Evolutionary conservation across 2,888 invertebrate species (phyloP).

Genomic region (Yponomeuta plumbellus): DNA sequence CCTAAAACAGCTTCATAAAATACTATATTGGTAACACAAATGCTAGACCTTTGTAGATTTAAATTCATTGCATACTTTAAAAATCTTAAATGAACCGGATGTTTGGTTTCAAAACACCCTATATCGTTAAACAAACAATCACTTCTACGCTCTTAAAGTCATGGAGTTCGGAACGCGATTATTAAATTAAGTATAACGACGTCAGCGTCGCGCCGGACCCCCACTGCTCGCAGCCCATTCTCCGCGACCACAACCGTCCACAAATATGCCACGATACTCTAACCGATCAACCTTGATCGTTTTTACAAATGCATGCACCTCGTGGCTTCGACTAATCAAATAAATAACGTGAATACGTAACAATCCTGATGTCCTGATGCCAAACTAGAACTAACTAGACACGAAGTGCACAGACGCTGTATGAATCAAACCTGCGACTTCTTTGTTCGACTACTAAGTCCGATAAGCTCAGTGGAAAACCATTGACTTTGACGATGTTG

Average conservation of each 20-base stretch:
- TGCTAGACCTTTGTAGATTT: no score
- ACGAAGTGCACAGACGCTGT: no score
- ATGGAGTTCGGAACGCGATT: constrained; percentile 39
- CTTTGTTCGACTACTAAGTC: no score
- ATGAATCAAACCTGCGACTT: no score
- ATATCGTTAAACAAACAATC: constrained; percentile 1
- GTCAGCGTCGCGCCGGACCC: constrained; percentile 42
- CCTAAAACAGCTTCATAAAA: no score
- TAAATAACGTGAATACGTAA: no score
- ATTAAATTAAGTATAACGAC: constrained; percentile 55
- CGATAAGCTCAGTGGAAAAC: no score
- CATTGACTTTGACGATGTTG: no score
- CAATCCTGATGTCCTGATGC: no score
- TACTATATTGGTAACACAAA: no score
- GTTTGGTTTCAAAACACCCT: not conserved
- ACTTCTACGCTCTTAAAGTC: not conserved
- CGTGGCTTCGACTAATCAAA: no score
- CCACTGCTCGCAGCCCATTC: constrained; percentile 42
- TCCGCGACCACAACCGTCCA: constrained; percentile 37
- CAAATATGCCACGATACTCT: constrained; percentile 32
- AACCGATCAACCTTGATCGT: constrained; percentile 13
- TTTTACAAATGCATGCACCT: not conserved
- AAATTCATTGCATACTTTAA: not conserved
- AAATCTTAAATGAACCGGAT: not conserved
- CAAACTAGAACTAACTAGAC: no score